A percentile compares a stretch with the other conserved stretches of the same genome.
Evolutionary conservation across 2,113 vertebrate species (phyloP).

Genomic region (Noctilio leporinus): DNA sequence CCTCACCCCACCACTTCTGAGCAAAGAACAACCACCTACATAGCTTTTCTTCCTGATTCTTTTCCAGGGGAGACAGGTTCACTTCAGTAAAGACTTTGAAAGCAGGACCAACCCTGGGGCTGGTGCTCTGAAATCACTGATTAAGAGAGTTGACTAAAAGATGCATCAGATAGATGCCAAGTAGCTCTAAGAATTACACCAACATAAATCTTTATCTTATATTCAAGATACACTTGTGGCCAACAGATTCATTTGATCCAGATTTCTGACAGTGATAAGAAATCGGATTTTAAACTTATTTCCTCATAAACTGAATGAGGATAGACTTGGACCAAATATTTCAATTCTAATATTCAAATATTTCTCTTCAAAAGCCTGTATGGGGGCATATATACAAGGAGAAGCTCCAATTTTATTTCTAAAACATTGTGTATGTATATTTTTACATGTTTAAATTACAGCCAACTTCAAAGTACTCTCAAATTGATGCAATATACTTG

Average conservation of each 20-base stretch:
- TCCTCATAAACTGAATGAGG: not conserved
- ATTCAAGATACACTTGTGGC: not conserved
- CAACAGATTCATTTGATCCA: not conserved
- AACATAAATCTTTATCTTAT: not conserved
- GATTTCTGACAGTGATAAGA: not conserved
- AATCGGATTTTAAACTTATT: not conserved
- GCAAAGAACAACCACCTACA: not conserved
- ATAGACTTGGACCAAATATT: not conserved
- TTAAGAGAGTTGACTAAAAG: not conserved
- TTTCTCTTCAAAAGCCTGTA: not conserved
- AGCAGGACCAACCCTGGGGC: not conserved
- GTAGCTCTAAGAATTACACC: not conserved
- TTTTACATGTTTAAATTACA: no score
- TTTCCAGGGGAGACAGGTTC: not conserved
- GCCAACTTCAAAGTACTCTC: no score
- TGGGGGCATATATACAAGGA: not conserved
- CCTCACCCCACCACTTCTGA: not conserved
- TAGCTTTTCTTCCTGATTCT: not conserved
- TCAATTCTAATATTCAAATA: not conserved
- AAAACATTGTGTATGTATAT: no score
- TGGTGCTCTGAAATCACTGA: not conserved
- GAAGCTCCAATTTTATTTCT: no score
- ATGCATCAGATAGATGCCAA: not conserved
- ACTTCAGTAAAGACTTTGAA: not conserved
- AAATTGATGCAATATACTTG: no score